Conservation (phyloP, 2,888 invertebrate genomes). For the Agrochola circellaris region DNA sequence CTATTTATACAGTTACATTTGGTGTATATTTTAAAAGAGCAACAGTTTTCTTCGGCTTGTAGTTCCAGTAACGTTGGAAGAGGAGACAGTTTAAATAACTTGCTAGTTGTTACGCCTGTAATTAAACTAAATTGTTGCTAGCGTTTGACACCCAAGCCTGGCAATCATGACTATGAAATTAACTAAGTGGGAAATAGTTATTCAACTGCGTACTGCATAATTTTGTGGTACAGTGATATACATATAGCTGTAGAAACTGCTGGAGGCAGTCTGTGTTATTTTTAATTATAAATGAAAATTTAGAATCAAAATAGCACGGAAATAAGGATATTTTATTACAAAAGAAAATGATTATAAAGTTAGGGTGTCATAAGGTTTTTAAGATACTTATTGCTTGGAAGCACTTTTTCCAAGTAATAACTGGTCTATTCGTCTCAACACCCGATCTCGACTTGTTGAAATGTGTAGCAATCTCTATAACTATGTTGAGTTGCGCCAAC, state of each 20-base stretch:
- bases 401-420: not conserved
- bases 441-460: slow-evolving; percentile 40
- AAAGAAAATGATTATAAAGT: no score
- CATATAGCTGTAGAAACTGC: not conserved
- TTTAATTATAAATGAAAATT: not conserved
- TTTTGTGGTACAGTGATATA: not conserved
- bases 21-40: slow-evolving; percentile 22
- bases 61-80: slow-evolving; percentile 41
- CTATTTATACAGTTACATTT: slow-evolving; percentile 11
- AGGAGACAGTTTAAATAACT: slow-evolving; percentile 61
- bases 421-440: not conserved
- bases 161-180: slow-evolving; percentile 53
- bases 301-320: not conserved
- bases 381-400: no score
- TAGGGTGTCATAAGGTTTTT: not conserved
- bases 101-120: slow-evolving; percentile 51
- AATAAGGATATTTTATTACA: not conserved
- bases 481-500: slow-evolving; percentile 21
- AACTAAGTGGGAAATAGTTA: slow-evolving; percentile 46
- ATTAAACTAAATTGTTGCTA: slow-evolving; percentile 60
- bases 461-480: slow-evolving; percentile 26
- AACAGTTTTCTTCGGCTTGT: slow-evolving; percentile 37
- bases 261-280: not conserved
- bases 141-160: slow-evolving; percentile 57
- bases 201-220: slow-evolving; percentile 33